Base-by-base conservation (phyloP, 2,113 vertebrate genomes). In the Gadus macrocephalus region DNA sequence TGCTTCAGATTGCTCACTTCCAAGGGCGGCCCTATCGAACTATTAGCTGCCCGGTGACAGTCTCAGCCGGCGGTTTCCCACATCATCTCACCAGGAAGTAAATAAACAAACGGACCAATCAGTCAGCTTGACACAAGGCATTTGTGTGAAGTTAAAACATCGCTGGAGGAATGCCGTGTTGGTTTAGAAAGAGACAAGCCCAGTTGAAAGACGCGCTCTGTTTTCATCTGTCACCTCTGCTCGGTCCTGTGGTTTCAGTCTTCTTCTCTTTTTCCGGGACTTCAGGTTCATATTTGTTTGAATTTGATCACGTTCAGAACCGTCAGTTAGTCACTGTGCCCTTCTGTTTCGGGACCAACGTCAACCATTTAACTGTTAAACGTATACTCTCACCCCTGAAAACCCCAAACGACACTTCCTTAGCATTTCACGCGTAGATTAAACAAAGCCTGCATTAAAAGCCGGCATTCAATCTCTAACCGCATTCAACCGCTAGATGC, bases 1-100 rank as follows among this genome's bases (percentile, higher is more conserved):
- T 66, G 20, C 28, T 69, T 71, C 71, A 19, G 67, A 72, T 77
- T n/a, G 2, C 56, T 75, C 68, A 22, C 77, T 56, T 84, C 68
- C 62, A 68, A 75, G 63, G 74, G 70, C 72, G n/a, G 59, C 1
- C 28, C 12, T 20, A 66, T 67, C 73, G 85, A 85, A 86, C 87
- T 79, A 80, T 83, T 78, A 85, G 80, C 78, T 11, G 62, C 69
- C 20, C 62, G 83, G 61, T 74, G 83, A 89, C 86, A 88, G 83
- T 68, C 77, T 77, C 69, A 84, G 81, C 76, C 76, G 0, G 19
- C 72, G 71, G 81, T 49, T 83, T 68, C 49, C 77, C 77, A 87
- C 64, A 78, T 83, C 78, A 74, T 58, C 56, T 89, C 79, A 77
- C 8, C 72, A 55, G 71, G 73, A 63, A 73, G 69, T 77, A 58